A percentile compares a stretch with the other conserved stretches of the same genome.
These are phyloP conservation scores for Columba janthina DNA, from an alignment of 2,113 vertebrate genomes.

Conservation along the genomic window DNA sequence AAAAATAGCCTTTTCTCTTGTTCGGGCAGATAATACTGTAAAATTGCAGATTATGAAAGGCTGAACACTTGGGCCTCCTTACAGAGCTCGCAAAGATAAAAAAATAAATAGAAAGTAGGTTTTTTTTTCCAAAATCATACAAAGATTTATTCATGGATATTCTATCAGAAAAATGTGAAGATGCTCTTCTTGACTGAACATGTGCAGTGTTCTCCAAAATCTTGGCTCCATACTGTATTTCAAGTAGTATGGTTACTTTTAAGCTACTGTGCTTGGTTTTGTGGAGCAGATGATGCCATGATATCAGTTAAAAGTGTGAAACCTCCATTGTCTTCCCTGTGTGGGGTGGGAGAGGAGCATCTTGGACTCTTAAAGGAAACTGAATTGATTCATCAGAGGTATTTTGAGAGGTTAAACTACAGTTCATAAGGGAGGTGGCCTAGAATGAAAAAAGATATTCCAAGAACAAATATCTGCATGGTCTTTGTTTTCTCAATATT, in stretches of 20 bases:
- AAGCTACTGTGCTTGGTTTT: not conserved
- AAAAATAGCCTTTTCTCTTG: not conserved
- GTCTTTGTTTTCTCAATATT: not conserved
- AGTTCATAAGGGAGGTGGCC: not conserved
- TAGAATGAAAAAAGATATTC: not conserved
- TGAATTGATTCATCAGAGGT: not conserved
- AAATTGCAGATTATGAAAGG: not conserved
- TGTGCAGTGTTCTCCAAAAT: not conserved
- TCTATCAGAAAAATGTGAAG: not conserved
- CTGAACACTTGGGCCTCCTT: not conserved
- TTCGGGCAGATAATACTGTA: not conserved
- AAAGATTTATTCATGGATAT: not conserved
- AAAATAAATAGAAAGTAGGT: no score
- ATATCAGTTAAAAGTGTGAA: not conserved
- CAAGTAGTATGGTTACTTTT: not conserved
- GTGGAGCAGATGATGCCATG: not conserved
- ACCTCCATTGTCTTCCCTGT: not conserved
- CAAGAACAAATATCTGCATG: not conserved
- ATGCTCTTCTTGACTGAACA: not conserved
- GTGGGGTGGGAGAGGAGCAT: not conserved
- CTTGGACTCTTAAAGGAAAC: not conserved
- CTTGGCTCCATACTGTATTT: rapidly evolving
- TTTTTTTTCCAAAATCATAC: not conserved
- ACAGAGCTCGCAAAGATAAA: not conserved
- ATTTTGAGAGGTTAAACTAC: not conserved